Percentiles rank a stretch among this genome's conserved stretches.
phyloP scores from a whole-genome alignment of 1,140 invertebrate genomes.

The Brachystomella parvula region DNA sequence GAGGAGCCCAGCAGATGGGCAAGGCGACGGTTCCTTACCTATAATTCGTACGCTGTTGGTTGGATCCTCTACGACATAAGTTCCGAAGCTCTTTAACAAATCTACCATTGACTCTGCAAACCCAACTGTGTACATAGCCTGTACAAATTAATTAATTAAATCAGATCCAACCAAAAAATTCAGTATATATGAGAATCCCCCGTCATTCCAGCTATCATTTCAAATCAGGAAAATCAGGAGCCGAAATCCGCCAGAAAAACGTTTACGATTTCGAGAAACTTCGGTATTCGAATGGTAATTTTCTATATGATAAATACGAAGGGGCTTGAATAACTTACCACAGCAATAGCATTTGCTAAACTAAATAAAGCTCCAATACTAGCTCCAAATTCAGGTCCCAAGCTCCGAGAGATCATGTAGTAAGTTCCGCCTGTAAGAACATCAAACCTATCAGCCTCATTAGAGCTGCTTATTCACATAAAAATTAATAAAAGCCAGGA shows the following conservation, averaged over 20 bases:
- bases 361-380: constrained; percentile 57
- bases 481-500: not conserved
- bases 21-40: constrained; percentile 44
- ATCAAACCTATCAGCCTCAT: not conserved
- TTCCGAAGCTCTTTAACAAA: constrained; percentile 28
- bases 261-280: too few relatives aligned
- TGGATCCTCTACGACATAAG: constrained; percentile 27
- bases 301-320: not conserved
- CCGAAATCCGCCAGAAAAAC: too few relatives aligned
- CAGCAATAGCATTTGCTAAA: constrained; percentile 88
- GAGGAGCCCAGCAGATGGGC: not conserved
- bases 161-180: too few relatives aligned
- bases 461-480: not conserved
- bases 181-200: not conserved
- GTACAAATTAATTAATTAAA: too few relatives aligned
- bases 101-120: constrained; percentile 82
- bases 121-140: constrained; percentile 86
- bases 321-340: constrained; percentile 79
- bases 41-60: constrained; percentile 45
- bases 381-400: constrained; percentile 89
- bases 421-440: constrained; percentile 74
- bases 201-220: too few relatives aligned
- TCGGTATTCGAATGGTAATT: too few relatives aligned
- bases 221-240: too few relatives aligned
- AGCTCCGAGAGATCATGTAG: constrained; percentile 91